These are phyloP conservation scores for Cepaea hortensis DNA, from an alignment of 2,888 invertebrate species.

Conservation along the genomic window DNA sequence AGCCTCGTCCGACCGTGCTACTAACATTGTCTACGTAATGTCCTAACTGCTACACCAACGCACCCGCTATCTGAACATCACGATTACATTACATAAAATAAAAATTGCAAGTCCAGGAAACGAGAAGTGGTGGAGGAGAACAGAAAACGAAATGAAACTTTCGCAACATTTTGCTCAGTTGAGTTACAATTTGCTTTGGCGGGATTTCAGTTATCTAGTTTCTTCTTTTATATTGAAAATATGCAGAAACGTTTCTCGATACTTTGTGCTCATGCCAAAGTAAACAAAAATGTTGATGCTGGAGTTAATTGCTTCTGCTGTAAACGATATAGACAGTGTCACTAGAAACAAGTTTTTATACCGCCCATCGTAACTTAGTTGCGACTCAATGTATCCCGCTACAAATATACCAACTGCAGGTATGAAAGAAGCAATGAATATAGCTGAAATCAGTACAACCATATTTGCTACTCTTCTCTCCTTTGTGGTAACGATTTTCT, in stretches of 20 bases:
- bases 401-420: conserved; percentile 3
- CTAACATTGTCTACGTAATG: too few species aligned
- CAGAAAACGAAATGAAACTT: background rate
- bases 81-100: too few species aligned
- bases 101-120: too few species aligned
- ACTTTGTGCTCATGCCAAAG: conserved; percentile 2
- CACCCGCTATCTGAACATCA: too few species aligned
- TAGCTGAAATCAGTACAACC: conserved; percentile 12
- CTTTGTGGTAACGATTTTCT: background rate
- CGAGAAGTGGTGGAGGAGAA: background rate
- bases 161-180: background rate
- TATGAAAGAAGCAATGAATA: conserved; percentile 11
- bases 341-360: conserved; percentile 4
- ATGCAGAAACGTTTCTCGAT: background rate
- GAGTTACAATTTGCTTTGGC: background rate
- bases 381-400: background rate
- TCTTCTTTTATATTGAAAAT: background rate
- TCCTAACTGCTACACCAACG: too few species aligned
- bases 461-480: background rate
- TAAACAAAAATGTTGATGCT: conserved; percentile 20
- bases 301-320: conserved; percentile 5
- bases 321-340: background rate
- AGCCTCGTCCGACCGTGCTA: too few species aligned
- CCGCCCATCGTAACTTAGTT: background rate
- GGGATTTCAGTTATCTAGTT: background rate